Evolutionary conservation across 2,113 vertebrate genomes (phyloP).

Genomic region (Neodon shergylaensis): DNA sequence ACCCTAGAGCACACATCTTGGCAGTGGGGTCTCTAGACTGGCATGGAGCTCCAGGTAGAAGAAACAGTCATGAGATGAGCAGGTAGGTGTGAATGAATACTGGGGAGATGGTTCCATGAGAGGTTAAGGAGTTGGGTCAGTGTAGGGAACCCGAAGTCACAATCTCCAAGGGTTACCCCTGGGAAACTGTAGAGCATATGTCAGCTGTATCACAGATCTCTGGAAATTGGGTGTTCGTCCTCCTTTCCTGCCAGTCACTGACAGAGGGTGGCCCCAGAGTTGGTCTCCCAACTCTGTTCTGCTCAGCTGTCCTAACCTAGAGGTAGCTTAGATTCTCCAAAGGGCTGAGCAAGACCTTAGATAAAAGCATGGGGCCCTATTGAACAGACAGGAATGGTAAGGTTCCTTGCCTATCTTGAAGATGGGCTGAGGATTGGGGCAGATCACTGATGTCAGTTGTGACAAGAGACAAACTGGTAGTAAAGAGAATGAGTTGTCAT

Average conservation of each 20-base stretch:
- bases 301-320: neutral
- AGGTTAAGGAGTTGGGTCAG: neutral
- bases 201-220: neutral
- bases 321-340: neutral
- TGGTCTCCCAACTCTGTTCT: rapidly evolving
- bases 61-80: neutral
- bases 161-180: neutral
- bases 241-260: neutral
- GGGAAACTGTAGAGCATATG: neutral
- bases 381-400: neutral
- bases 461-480: neutral
- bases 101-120: neutral
- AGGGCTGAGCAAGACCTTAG: neutral
- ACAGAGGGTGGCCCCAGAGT: neutral
- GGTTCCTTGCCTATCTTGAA: neutral
- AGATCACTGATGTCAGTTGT: no score
- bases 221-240: neutral
- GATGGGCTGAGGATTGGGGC: neutral
- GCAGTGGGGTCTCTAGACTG: neutral
- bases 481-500: neutral
- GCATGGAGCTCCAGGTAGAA: neutral
- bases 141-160: neutral
- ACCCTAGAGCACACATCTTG: neutral
- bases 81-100: neutral
- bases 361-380: neutral